Evolutionary conservation across 2,888 invertebrate genomes (phyloP).

Genomic region (Chelonus formosanus): DNA sequence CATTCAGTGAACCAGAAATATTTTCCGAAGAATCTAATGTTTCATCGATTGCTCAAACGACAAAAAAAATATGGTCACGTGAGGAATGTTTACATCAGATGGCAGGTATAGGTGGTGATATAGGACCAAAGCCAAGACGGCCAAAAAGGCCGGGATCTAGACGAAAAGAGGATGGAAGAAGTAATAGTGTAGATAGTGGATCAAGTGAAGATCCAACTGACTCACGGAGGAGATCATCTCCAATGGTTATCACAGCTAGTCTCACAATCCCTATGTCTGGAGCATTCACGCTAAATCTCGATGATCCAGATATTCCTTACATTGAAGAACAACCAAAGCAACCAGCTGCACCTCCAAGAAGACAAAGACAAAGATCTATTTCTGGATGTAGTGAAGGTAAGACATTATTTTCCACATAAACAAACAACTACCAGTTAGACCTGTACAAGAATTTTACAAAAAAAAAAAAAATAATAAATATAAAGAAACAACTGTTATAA

Average conservation of each 20-base stretch:
- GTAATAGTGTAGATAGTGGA: constrained; percentile 67
- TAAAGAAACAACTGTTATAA: too few species aligned
- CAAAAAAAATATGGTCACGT: constrained; percentile 73
- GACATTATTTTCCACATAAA: too few species aligned
- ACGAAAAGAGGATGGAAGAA: constrained; percentile 65
- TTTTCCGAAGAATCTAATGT: constrained; percentile 54
- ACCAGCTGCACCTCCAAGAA: constrained; percentile 65
- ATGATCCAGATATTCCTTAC: constrained; percentile 74
- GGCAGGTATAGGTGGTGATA: constrained; percentile 67
- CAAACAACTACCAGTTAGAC: too few species aligned
- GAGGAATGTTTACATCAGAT: constrained; percentile 72
- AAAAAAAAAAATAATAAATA: too few species aligned
- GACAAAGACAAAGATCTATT: constrained; percentile 63
- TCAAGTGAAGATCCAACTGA: constrained; percentile 62
- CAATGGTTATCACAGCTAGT: constrained; percentile 78
- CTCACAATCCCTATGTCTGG: constrained; percentile 77
- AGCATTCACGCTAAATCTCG: constrained; percentile 68
- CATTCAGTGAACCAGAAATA: constrained; percentile 59
- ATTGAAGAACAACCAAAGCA: constrained; percentile 69
- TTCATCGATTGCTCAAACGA: constrained; percentile 45
- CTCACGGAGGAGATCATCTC: constrained; percentile 71
- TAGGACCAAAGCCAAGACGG: constrained; percentile 68
- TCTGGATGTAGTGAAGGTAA: constrained; percentile 61
- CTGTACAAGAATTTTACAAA: too few species aligned
- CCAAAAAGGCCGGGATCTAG: constrained; percentile 62